Conservation (phyloP, 2,113 vertebrate species). For the Jaculus jaculus region DNA sequence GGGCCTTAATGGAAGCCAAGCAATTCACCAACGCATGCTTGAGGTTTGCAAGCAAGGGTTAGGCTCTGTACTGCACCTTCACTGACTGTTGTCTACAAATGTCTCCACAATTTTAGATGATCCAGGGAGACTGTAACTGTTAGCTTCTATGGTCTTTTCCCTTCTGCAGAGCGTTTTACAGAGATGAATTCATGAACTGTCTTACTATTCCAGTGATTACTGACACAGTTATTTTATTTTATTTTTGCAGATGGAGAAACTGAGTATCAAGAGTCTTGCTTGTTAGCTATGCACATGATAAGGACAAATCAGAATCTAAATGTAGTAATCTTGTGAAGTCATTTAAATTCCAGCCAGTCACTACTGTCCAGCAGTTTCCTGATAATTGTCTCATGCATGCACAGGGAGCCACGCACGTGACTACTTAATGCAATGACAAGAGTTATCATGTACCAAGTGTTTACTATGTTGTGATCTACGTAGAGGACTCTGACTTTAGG, state of each 20-base stretch:
- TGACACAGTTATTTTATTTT: background rate
- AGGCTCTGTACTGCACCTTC: conserved; percentile 37
- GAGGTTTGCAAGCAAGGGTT: background rate
- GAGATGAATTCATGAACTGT: conserved; percentile 19
- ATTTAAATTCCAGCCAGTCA: background rate
- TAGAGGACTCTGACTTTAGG: background rate
- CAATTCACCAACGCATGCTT: conserved; percentile 39
- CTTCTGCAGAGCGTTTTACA: background rate
- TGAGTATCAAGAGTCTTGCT: background rate
- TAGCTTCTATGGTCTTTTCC: background rate
- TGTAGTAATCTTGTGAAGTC: background rate
- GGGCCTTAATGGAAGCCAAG: background rate
- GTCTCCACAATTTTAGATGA: conserved; percentile 36
- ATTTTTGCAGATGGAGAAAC: conserved; percentile 57
- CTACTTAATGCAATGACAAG: background rate
- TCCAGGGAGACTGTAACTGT: conserved; percentile 4
- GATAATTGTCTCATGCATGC: background rate
- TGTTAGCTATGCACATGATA: background rate
- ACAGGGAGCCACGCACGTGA: background rate
- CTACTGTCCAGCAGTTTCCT: background rate
- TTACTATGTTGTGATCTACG: background rate
- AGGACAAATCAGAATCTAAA: conserved; percentile 30
- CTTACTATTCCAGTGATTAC: background rate
- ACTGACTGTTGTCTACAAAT: conserved; percentile 34
- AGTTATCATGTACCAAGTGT: background rate